Percentiles rank a stretch among this genome's conserved stretches.
These are phyloP conservation scores for Protobothrops flavoviridis DNA, from an alignment of 2,113 vertebrate species.

Conservation along the genomic window DNA sequence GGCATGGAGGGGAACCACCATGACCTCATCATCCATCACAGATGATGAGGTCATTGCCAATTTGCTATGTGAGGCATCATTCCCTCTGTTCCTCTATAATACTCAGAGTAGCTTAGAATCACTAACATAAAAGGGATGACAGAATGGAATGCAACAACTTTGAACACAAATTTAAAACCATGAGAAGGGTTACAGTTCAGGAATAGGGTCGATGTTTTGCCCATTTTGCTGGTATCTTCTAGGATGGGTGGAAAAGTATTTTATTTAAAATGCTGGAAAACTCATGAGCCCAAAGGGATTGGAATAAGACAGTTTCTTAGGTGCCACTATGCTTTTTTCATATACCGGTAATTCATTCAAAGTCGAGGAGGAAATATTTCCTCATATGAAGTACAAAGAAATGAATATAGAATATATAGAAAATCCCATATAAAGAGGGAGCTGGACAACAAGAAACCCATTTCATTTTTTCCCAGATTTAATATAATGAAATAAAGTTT, in stretches of 20 bases:
- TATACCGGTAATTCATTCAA: not conserved
- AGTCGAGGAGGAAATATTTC: not conserved
- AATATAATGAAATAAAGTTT: not conserved
- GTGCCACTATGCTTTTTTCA: not conserved
- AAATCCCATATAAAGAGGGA: not conserved
- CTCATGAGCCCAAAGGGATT: not conserved
- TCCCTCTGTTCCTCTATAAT: not conserved
- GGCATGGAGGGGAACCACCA: not conserved
- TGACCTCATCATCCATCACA: not conserved
- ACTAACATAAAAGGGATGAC: not conserved
- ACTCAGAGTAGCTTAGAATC: not conserved
- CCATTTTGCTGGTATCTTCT: not conserved
- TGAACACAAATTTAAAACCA: not conserved
- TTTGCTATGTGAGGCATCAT: not conserved
- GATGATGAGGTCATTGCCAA: not conserved
- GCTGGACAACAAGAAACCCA: not conserved
- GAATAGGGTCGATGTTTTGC: not conserved
- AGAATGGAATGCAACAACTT: not conserved
- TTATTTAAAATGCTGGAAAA: not conserved
- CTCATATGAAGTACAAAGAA: not conserved
- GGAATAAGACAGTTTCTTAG: not conserved
- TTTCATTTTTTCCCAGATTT: not conserved
- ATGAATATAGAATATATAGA: not conserved
- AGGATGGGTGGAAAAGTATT: not conserved
- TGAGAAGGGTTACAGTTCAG: not conserved